Evolutionary conservation across 92 coral and sea anemone genomes (phyloP), one percentile per base, ranked within the genome.

Genomic region (Heteractis magnifica): DNA sequence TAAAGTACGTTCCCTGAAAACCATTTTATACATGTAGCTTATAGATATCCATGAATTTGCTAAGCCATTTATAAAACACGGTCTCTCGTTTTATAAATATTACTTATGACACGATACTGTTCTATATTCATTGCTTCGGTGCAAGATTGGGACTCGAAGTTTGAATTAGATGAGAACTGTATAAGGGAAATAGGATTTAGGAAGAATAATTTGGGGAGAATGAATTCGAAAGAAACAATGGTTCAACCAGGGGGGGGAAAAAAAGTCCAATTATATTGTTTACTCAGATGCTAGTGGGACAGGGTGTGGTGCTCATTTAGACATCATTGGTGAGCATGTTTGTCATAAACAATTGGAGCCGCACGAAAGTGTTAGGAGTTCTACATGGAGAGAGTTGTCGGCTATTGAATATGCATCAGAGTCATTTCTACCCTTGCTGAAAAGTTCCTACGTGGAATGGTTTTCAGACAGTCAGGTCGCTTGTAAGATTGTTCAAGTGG

Each of bases 101-200:
- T 34, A 34, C 44, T 84, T 19, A 92, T 92, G 95, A 92, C 91
- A n/a, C 86, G 90, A 59, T 75, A 83, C 71, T 86, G 91, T 73
- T n/a, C 71, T 0, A 87, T 87, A 16, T 81, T 91, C 9, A 80
- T 87, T 34, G 91, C 80, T 12, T 84, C 89, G 2, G 84, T 88
- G 8, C 51, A 72, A 6, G 16, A 72, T 72, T 72, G 77, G 77
- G 77, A 72, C 11, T 34, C 77, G 7, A 34, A 72, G 8, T 2
- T 26, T 14, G 7, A 10, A 10, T 20, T 72, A 8, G 77, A 72
- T 16, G 52, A 23, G 10, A 26, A 72, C 18, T 72, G 77, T 16
- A 10, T 72, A 8, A 8, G 77, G 6, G 77, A 72, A 65, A 5
- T 65, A 5, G 6, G n/a, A 3, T 65, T 65, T 65, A 16, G 71